A percentile compares a stretch with the other conserved stretches of the same genome.
These are phyloP conservation scores for Riptortus pedestris DNA, from an alignment of 1,140 invertebrate species.

Conservation along the genomic window DNA sequence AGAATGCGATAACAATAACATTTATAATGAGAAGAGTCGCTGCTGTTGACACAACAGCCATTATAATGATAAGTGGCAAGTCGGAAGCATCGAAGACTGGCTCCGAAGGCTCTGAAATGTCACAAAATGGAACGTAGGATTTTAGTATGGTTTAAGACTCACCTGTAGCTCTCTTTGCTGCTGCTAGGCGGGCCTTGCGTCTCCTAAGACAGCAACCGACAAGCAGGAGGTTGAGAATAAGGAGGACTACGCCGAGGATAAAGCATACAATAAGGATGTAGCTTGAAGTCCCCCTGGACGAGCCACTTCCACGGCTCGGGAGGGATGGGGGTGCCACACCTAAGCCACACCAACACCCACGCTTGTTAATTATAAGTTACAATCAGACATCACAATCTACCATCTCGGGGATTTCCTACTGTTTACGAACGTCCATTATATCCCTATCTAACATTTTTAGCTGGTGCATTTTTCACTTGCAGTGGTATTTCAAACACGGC, in stretches of 20 bases:
- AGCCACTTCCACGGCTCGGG: conserved; percentile 27
- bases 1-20: conserved; percentile 70
- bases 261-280: conserved; percentile 63
- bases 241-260: conserved; percentile 56
- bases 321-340: conserved; percentile 31
- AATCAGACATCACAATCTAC: background rate
- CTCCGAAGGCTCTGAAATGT: conserved; percentile 39
- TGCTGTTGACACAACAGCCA: conserved; percentile 67
- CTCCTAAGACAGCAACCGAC: conserved; percentile 78
- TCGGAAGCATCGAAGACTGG: conserved; percentile 54
- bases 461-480: no score
- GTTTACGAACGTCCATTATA: no score
- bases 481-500: no score
- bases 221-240: conserved; percentile 70
- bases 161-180: conserved; percentile 25
- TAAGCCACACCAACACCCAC: conserved; percentile 16
- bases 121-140: background rate
- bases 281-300: conserved; percentile 15
- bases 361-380: conserved; percentile 18
- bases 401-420: no score
- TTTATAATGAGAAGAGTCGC: conserved; percentile 69
- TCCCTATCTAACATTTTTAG: no score
- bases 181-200: conserved; percentile 36
- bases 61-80: conserved; percentile 64
- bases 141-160: background rate